phyloP scores from a whole-genome alignment of 2,797 vertebrate species.

The Saxicola maurus region DNA sequence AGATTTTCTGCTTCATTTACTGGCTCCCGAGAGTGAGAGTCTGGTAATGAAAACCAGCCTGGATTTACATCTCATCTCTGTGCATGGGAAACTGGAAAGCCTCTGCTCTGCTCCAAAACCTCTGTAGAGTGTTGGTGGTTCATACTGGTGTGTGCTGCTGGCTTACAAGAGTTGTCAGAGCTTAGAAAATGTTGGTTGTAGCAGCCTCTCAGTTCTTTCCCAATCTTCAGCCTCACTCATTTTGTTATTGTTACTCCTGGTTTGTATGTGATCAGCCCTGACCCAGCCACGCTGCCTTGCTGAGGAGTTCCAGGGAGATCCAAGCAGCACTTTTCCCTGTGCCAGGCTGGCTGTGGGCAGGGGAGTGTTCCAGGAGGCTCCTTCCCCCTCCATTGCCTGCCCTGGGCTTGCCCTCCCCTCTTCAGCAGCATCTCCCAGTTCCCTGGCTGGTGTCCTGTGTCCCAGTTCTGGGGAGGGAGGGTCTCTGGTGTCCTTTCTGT shows the following conservation, averaged over 20 bases:
- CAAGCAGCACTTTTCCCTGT: no score
- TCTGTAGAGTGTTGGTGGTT: neutral
- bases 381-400: neutral
- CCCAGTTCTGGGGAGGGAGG: neutral
- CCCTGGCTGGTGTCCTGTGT: accelerated
- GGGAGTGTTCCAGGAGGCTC: neutral
- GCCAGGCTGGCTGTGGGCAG: neutral
- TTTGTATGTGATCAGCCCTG: neutral
- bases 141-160: accelerated
- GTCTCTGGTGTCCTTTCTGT: accelerated
- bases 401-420: neutral
- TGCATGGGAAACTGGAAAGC: neutral
- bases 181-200: neutral
- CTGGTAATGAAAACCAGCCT: neutral
- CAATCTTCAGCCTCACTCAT: neutral
- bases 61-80: neutral
- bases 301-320: neutral
- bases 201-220: neutral
- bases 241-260: neutral
- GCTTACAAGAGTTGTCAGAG: neutral
- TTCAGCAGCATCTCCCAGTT: neutral
- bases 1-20: neutral
- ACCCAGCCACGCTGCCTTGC: neutral
- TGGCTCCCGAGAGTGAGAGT: neutral
- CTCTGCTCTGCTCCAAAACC: neutral